Evolutionary conservation across 2,888 invertebrate species (phyloP), one percentile per base, ranked within the genome.

Genomic region (Oeneis ivallda): DNA sequence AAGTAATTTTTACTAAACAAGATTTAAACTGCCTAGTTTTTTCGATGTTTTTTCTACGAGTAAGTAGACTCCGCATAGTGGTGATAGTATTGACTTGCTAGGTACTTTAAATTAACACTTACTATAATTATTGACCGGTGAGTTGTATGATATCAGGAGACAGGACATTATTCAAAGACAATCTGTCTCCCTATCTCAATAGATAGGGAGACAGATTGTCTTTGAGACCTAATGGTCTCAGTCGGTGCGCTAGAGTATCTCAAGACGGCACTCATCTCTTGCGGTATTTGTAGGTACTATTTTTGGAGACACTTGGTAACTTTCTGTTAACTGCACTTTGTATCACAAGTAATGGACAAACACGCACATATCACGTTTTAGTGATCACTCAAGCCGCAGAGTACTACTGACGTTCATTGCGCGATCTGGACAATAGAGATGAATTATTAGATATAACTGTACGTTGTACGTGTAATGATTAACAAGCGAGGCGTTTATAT

Each of bases 391-490:
- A 49, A 32, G 45, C 39, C 59, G 41, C 32, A 41, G 19, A 60
- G 56, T 37, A 37, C 50, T 60, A 54, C 65, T 73, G 66, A 61
- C 65, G 68, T 74, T 72, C 70, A 70, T 76, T 76, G 65, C 65
- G 70, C 67, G 70, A 74, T 73, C 72, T 75, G 76, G 79, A 77
- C 79, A 81, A 75, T 78, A 59, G 70, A 73, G 77, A 75, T 75
- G 68, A 75, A 77, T 82, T 79, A 81, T 84, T 82, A 82, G 75
- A 80, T 80, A 75, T 84, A 86, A 83, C 84, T 80, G 84, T 86
- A 81, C 75, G 75, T 72, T 73, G 75, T 73, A 81, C 78, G 79
- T 81, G 81, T 84, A 85, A 88, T 84, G 83, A 86, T 67, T 59
- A 49, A 62, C 43, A 45, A 13, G 61, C 41, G 26, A 54, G 54